Evolutionary conservation across 2,888 invertebrate species (phyloP).

Genomic region (Lepidonotus clava): DNA sequence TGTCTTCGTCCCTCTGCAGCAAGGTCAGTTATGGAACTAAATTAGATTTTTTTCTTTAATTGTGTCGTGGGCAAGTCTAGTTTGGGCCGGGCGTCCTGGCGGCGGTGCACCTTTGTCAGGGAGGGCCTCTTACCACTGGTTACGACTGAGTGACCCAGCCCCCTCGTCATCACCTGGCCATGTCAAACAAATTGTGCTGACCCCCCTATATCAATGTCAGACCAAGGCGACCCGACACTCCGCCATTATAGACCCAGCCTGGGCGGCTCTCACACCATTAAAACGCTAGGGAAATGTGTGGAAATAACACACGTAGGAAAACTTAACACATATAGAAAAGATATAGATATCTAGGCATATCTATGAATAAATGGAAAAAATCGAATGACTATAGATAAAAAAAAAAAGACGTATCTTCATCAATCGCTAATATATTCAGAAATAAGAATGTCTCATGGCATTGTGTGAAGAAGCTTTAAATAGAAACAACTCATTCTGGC

Average conservation of each 20-base stretch:
- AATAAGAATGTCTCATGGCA: too few relatives aligned
- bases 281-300: not conserved
- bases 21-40: too few relatives aligned
- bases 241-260: not conserved
- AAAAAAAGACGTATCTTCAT: too few relatives aligned
- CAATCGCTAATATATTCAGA: too few relatives aligned
- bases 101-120: slow-evolving; percentile 43
- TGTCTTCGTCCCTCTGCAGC: too few relatives aligned
- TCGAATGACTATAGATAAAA: too few relatives aligned
- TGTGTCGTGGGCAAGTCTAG: not conserved
- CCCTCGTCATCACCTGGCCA: slow-evolving; percentile 50
- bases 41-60: not conserved
- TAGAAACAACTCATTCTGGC: too few relatives aligned
- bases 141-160: slow-evolving; percentile 44
- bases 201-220: slow-evolving; percentile 52
- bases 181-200: slow-evolving; percentile 51
- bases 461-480: too few relatives aligned
- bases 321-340: not conserved
- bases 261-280: not conserved
- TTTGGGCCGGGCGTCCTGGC: not conserved
- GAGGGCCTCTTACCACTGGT: slow-evolving; percentile 34
- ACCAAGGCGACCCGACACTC: not conserved
- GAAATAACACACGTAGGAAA: not conserved
- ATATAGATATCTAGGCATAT: too few relatives aligned
- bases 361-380: too few relatives aligned